Percentiles rank a stretch among this genome's conserved stretches.
Evolutionary conservation across 2,113 vertebrate genomes (phyloP).

Genomic region (Platysternon megacephalum): DNA sequence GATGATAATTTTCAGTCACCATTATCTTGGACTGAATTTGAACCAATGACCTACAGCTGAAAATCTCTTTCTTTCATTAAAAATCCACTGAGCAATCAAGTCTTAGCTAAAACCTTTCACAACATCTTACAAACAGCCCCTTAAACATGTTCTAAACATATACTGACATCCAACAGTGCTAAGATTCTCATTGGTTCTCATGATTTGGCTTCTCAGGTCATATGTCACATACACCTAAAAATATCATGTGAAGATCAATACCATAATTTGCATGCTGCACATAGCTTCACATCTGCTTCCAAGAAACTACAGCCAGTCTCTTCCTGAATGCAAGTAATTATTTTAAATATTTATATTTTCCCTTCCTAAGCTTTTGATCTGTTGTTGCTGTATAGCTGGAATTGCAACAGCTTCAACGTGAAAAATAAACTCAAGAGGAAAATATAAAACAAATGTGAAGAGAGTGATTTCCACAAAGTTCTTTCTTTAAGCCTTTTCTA

Average conservation of each 20-base stretch:
- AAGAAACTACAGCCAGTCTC: not conserved
- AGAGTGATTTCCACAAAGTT: not conserved
- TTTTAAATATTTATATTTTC: slow-evolving; percentile 33
- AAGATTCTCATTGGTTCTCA: not conserved
- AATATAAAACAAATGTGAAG: not conserved
- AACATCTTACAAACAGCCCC: not conserved
- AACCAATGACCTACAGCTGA: not conserved
- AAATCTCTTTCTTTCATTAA: not conserved
- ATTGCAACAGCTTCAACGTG: not conserved
- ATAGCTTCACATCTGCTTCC: not conserved
- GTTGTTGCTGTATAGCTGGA: slow-evolving; percentile 1
- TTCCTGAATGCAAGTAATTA: not conserved
- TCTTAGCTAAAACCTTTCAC: not conserved
- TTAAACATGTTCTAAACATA: not conserved
- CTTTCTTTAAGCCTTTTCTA: not conserved
- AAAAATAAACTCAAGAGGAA: slow-evolving; percentile 1
- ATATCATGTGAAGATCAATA: not conserved
- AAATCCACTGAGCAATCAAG: not conserved
- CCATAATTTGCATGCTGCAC: not conserved
- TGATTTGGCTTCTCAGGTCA: not conserved
- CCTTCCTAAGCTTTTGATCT: slow-evolving; percentile 3
- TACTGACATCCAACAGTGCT: not conserved
- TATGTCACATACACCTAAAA: not conserved
- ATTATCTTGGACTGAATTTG: not conserved
- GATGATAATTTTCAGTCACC: not conserved